Base-by-base conservation (phyloP, 1,140 invertebrate genomes). In the Drosophila murphyi region DNA sequence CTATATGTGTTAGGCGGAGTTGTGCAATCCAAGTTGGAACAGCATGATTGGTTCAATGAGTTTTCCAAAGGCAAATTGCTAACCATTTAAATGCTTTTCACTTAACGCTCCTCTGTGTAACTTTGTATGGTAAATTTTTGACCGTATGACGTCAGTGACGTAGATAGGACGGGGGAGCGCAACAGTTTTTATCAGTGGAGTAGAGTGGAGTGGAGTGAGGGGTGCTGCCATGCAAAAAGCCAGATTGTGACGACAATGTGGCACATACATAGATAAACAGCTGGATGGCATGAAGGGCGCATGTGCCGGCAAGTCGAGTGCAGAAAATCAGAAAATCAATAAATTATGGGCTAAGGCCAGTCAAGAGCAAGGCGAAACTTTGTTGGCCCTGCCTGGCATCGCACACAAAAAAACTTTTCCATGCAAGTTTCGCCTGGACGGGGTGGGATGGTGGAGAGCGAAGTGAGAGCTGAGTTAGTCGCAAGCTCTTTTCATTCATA, bases 311-410 rank as follows among this genome's bases (percentile, higher is more conserved):
- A 43, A 12, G 29, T 8, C 35, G 54, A 56, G 37, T 51, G 43
- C 31, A 65, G 63, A 52, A 54, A 91, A 92, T 92, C 31, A 65
- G 63, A 52, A 54, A 91, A 92, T 92, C 90, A 78, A 92, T 92
- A 92, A 86, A 76, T 90, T 70, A 85, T 91, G 82, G 90, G 86
- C 69, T 86, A 85, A 67, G 67, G 63, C 63, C 80, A 83, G 90
- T 92, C 90, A 92, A 92, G 90, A 91, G 90, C 90, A 92, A 91
- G 90, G 86, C 79, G 56, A 89, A 72, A 39, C 80, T 43, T 43
- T 43, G 61, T 82, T 87, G 79, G 57, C 71, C 76, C 77, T 57
- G 61, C 52, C 52, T 52, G 45, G 54, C 67, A 29, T 37, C 37
- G 31, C 7, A 12, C 29, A 12, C 29, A 67, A 59, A 68, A 32